These are phyloP conservation scores for Ormia ochracea DNA, from an alignment of 2,888 invertebrate genomes.

Conservation along the genomic window DNA sequence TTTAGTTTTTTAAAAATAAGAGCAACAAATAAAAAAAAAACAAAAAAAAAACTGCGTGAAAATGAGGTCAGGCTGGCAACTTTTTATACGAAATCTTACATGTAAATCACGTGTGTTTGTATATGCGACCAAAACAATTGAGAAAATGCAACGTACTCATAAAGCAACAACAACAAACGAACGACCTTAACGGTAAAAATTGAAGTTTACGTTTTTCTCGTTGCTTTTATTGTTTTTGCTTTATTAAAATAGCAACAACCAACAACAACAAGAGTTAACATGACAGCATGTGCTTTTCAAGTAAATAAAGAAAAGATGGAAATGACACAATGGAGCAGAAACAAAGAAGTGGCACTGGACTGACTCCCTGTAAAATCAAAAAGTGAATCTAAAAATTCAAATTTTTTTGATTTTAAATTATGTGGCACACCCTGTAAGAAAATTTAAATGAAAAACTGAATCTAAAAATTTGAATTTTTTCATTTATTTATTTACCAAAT, in stretches of 20 bases:
- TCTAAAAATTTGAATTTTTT: too few species aligned
- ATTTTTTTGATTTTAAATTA: too few species aligned
- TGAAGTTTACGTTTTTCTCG: conserved; percentile 23
- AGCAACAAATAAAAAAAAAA: background rate
- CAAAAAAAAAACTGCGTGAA: conserved; percentile 25
- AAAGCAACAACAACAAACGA: conserved; percentile 20
- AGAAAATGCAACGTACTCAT: conserved; percentile 5
- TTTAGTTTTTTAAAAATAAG: conserved; percentile 35
- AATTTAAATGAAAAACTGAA: too few species aligned
- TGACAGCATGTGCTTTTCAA: background rate
- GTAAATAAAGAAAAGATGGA: background rate
- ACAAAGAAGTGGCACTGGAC: background rate
- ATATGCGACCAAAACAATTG: background rate
- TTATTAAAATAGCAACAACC: conserved; percentile 18
- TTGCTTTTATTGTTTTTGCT: background rate
- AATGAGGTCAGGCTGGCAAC: conserved; percentile 53
- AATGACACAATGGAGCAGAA: background rate
- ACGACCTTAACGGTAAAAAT: conserved; percentile 58
- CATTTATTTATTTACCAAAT: too few species aligned
- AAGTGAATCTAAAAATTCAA: too few species aligned
- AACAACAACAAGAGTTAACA: background rate
- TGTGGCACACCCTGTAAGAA: too few species aligned
- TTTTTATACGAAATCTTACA: background rate
- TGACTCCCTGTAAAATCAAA: too few species aligned
- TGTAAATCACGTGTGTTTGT: background rate